Percentiles rank a stretch among this genome's conserved stretches.
Evolutionary conservation across 2,113 vertebrate genomes (phyloP).

Genomic region (Eptatretus burgeri): DNA sequence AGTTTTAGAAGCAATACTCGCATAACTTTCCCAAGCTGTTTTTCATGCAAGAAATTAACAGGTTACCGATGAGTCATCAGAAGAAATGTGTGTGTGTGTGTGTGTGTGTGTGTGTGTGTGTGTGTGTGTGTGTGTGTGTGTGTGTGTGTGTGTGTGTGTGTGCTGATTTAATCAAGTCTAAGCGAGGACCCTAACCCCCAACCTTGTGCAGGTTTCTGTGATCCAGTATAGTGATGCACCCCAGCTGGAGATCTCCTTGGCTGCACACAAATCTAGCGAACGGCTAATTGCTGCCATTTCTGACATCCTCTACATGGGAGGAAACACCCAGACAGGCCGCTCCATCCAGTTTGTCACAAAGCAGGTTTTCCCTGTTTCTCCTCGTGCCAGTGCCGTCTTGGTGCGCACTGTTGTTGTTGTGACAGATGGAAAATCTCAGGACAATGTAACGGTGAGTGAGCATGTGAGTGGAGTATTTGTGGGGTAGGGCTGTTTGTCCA

Average conservation of each 20-base stretch:
- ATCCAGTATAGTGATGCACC: slow-evolving; percentile 33
- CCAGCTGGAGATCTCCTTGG: slow-evolving; percentile 27
- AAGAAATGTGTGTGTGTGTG: no score
- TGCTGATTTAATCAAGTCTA: no score
- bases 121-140: no score
- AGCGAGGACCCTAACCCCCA: no score
- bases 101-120: no score
- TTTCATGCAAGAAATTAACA: no score
- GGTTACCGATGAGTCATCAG: no score
- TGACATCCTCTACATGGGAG: slow-evolving; percentile 24
- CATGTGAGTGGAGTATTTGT: neutral
- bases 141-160: no score
- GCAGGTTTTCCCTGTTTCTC: slow-evolving; percentile 23
- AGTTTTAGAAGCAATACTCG: no score
- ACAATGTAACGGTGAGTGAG: slow-evolving; percentile 10
- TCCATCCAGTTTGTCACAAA: slow-evolving; percentile 30
- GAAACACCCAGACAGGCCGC: slow-evolving; percentile 32
- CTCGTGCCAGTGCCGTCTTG: slow-evolving; percentile 17
- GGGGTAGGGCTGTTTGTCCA: neutral
- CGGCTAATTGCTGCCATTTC: slow-evolving; percentile 21
- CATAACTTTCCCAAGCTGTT: no score
- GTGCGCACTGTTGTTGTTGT: slow-evolving; percentile 31
- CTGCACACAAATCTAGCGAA: slow-evolving; percentile 15
- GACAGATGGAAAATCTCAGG: slow-evolving; percentile 35
- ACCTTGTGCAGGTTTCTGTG: slow-evolving; percentile 16